Percentiles rank a stretch among this genome's conserved stretches.
phyloP scores from a whole-genome alignment of 1,140 invertebrate species.

The Saccostrea glomerata region DNA sequence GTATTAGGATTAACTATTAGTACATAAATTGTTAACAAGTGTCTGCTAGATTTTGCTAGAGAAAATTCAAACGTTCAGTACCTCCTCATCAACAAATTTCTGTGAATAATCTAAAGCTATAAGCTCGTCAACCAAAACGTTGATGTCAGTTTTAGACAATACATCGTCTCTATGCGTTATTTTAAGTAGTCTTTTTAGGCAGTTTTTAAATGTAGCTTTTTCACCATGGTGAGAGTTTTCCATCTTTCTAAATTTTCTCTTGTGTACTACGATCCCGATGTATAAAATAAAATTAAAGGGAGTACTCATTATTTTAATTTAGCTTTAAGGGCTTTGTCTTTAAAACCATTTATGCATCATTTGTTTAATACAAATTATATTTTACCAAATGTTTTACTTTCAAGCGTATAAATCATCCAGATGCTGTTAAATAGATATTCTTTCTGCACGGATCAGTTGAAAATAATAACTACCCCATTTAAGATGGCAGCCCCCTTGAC shows the following conservation, averaged over 20 bases:
- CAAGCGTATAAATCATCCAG: background rate
- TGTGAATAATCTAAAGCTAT: slow-evolving; percentile 71
- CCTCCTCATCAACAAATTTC: slow-evolving; percentile 60
- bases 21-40: too few species aligned
- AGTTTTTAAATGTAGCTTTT: slow-evolving; percentile 66
- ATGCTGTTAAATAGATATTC: background rate
- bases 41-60: too few species aligned
- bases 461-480: slow-evolving; percentile 24
- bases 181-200: slow-evolving; percentile 58
- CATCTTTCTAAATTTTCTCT: background rate
- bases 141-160: slow-evolving; percentile 66
- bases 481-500: slow-evolving; percentile 72
- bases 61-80: slow-evolving; percentile 2
- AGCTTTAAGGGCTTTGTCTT: background rate
- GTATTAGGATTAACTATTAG: too few species aligned
- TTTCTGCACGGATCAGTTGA: background rate
- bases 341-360: background rate
- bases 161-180: slow-evolving; percentile 68
- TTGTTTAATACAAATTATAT: background rate
- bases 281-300: background rate
- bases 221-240: slow-evolving; percentile 48
- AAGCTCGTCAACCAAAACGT: slow-evolving; percentile 73
- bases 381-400: background rate
- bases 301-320: background rate
- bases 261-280: slow-evolving; percentile 13